Evolutionary conservation across 1,140 invertebrate species (phyloP), one percentile per base, ranked within the genome.

Genomic region (Cepaea nemoralis): DNA sequence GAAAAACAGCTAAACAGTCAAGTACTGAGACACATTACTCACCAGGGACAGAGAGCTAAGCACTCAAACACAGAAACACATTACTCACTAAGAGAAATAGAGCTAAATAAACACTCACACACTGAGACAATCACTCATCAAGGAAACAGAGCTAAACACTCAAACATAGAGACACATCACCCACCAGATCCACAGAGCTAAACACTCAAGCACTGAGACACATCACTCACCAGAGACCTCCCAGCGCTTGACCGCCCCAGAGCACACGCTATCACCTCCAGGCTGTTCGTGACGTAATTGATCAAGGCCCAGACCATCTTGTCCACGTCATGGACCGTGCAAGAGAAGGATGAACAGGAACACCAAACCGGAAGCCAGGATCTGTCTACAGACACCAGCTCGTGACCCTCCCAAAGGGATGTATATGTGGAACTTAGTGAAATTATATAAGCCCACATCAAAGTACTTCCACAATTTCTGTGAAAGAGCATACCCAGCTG

Each of bases 271-370:
- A 22, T 22, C 39, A 37, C 69, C 66, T 77, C 75, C 1, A 77
- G 33, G 16, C 8, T 22, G 8, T 24, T 27, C n/a, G 48, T 33
- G 35, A 69, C 0, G n/a, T 35, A 97, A 91, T 98, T 98, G 0
- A 97, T 90, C 14, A 94, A 80, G 10, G 95, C 94, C 97, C 97
- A 99, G 82, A 96, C 92, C 81, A 97, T 93, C 83, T 98, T 95
- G 85, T 94, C 94, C 37, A 92, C 92, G 69, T 94, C 93, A n/a
- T 31, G 94, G 93, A 24, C 96, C 97, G 91, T 99, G 97, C 97
- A 97, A 99, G 59, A 96, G 88, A 87, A 95, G 97, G 0, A 98
- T 94, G 91, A 97, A 98, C 27, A 92, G 85, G 90, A 98, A 98
- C 83, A 95, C 96, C 0, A 94, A 83, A 27, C 96, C 93, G 27